Evolutionary conservation across 2,797 vertebrate species (phyloP).

Genomic region (Melanotaenia pygmaea): DNA sequence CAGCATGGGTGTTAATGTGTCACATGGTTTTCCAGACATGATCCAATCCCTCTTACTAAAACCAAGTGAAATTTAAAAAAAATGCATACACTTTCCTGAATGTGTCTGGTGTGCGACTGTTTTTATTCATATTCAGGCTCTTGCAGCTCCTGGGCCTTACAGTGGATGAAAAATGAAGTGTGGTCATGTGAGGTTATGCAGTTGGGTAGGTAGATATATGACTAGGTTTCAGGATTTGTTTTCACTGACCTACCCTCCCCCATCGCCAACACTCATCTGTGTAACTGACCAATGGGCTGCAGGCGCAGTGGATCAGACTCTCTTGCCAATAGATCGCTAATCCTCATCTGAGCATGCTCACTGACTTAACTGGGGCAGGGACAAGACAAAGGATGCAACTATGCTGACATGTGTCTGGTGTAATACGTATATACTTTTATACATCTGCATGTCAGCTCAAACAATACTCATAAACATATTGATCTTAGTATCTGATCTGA

Average conservation of each 20-base stretch:
- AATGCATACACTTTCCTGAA: slow-evolving; percentile 32
- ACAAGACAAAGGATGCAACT: slow-evolving; percentile 48
- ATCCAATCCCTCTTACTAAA: slow-evolving; percentile 53
- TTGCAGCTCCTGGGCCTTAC: slow-evolving; percentile 21
- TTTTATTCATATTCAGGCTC: slow-evolving; percentile 5
- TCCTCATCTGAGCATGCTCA: slow-evolving; percentile 75
- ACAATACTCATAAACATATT: background rate
- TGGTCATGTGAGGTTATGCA: slow-evolving; percentile 37
- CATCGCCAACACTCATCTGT: slow-evolving; percentile 59
- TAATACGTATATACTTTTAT: slow-evolving; percentile 20
- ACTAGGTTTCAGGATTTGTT: slow-evolving; percentile 58
- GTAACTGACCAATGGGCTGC: slow-evolving; percentile 66
- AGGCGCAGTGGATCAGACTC: slow-evolving; percentile 66
- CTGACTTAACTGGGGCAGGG: slow-evolving; percentile 67
- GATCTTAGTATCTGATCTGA: background rate
- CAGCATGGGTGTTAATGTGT: slow-evolving; percentile 72
- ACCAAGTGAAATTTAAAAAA: slow-evolving; percentile 50
- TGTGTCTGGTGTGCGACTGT: background rate
- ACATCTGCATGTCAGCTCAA: background rate
- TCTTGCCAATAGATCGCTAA: slow-evolving; percentile 71
- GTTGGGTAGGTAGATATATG: slow-evolving; percentile 42
- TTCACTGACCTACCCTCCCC: slow-evolving; percentile 46
- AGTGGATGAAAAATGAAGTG: slow-evolving; percentile 39
- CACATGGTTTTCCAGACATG: slow-evolving; percentile 76
- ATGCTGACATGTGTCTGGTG: slow-evolving; percentile 42